Base-by-base conservation (phyloP, 2,888 invertebrate genomes). In the Plemyria rubiginata region DNA sequence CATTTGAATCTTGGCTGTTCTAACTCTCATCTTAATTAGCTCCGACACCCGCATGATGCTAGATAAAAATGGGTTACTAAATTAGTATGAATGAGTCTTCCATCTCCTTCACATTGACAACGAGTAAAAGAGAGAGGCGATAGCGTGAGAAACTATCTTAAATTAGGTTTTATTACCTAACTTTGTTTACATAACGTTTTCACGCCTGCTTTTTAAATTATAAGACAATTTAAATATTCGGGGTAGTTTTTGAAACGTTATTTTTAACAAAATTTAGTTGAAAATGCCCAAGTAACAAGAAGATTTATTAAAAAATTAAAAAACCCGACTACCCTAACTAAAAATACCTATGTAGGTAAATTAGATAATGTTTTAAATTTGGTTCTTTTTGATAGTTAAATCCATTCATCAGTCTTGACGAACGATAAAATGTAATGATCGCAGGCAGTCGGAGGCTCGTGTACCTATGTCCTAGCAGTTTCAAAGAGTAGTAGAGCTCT, bases 101-200 rank as follows among this genome's bases (percentile, higher is more conserved):
- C 54, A 54, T 76, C 75, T 55, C 67, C 65, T 28, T 73, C 68
- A 16, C 28, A 60, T 43, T 55, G 38, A 43, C 4, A 57, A 60
- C 5, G 71, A 69, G 66, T 52, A 72, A 79, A 54, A 69, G 77
- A 68, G 81, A 79, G 3, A 62, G 32, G 40, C 16, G 43, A 45
- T 65, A 48, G 66, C 82, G 85, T 84, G 85, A 80, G 83, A 85
- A 84, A 75, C 65, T 66, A 69, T 70, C 52, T 60, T 67, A 69
- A 73, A 76, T 73, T 71, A 72, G 70, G 67, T 76, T 68, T 78
- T 77, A 78, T 77, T 63, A 63, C 68, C 67, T 55, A 49, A 65
- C 70, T 72, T 76, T 82, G 80, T 81, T 81, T 80, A 76, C 72
- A 67, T 76, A 74, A 55, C 57, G 15, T 56, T 50, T 60, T 62